Conservation (phyloP, 1,140 invertebrate genomes). For the Nymphalis io region DNA sequence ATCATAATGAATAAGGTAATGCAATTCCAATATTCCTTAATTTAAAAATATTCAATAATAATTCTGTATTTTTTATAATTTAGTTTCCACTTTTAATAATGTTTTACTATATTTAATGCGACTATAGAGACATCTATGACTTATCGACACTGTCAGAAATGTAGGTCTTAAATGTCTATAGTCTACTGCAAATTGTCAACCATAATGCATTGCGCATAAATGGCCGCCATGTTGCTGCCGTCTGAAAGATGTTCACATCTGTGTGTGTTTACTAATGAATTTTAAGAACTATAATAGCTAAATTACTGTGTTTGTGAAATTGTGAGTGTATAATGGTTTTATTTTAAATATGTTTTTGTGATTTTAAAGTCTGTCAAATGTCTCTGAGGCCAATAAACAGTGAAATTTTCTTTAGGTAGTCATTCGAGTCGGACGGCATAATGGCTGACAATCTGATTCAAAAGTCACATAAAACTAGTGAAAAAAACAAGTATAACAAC, state of each 20-base stretch:
- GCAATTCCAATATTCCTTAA: neutral
- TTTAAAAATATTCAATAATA: neutral
- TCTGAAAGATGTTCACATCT: conserved; percentile 81
- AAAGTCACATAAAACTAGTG: conserved; percentile 82
- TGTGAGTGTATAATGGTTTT: conserved; percentile 80
- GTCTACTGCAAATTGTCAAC: conserved; percentile 79
- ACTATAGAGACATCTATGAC: conserved; percentile 58
- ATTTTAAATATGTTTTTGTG: conserved; percentile 73
- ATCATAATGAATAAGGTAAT: neutral
- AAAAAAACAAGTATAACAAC: conserved; percentile 82
- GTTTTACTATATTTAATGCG: conserved; percentile 15
- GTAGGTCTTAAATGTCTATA: conserved; percentile 67
- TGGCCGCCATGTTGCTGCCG: conserved; percentile 81
- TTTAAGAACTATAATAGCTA: conserved; percentile 78
- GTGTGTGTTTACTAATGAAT: conserved; percentile 81
- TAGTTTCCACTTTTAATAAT: neutral
- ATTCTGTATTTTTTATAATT: neutral
- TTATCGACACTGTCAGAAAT: conserved; percentile 15
- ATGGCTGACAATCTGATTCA: conserved; percentile 82
- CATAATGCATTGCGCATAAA: conserved; percentile 81
- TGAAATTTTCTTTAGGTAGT: conserved; percentile 81
- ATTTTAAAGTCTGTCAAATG: conserved; percentile 78
- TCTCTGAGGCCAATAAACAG: conserved; percentile 80
- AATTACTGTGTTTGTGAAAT: conserved; percentile 80
- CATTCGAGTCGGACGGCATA: conserved; percentile 81